Percentiles rank a stretch among this genome's conserved stretches.
phyloP scores from a whole-genome alignment of 1,140 invertebrate genomes.

The Aporrectodea caliginosa region DNA sequence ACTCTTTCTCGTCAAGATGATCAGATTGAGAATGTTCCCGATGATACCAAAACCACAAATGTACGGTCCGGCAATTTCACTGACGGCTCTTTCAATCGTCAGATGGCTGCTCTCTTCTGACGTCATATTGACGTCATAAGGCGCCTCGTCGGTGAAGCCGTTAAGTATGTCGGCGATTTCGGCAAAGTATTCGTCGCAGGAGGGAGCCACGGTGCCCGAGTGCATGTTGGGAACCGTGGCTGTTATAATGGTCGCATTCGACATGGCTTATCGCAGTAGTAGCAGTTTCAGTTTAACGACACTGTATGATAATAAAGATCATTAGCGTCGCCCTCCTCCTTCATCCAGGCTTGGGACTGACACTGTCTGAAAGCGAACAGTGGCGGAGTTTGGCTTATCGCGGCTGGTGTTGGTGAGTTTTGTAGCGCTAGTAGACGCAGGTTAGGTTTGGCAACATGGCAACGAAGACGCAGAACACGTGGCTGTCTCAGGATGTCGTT shows the following conservation, averaged over 20 bases:
- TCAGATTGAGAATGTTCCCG: conserved; percentile 29
- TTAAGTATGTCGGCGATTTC: background rate
- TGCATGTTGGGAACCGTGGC: background rate
- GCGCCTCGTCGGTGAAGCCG: background rate
- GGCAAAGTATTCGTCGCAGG: background rate
- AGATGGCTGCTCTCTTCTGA: background rate
- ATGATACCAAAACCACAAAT: conserved; percentile 30
- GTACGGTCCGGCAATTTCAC: background rate
- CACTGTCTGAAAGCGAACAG: no score
- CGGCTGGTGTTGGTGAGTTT: no score
- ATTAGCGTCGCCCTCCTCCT: no score
- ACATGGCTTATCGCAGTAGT: no score
- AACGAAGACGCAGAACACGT: no score
- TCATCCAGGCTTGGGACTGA: no score
- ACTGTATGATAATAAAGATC: no score
- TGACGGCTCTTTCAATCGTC: background rate
- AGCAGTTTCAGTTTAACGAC: no score
- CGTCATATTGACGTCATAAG: background rate
- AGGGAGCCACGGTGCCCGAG: background rate
- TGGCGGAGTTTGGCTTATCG: no score
- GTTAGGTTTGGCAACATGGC: no score
- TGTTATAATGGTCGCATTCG: background rate
- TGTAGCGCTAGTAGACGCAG: no score
- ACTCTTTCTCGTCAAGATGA: conserved; percentile 28
- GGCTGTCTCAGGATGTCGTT: no score